Evolutionary conservation across 2,888 invertebrate species (phyloP).

Genomic region (Phorcus lineatus): DNA sequence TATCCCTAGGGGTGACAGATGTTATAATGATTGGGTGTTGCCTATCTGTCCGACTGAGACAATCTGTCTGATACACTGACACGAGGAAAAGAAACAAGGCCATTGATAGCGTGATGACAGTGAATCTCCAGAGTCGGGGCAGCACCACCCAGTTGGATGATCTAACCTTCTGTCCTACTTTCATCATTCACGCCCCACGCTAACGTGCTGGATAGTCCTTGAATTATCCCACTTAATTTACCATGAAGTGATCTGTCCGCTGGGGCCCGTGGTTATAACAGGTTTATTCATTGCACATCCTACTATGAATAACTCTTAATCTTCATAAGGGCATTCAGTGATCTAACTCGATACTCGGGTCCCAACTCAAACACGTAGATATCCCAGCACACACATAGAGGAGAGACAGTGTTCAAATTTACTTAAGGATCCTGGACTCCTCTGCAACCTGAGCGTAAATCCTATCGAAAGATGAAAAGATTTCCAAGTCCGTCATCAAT

Average conservation of each 20-base stretch:
- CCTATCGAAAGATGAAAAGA: neutral
- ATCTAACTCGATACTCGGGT: neutral
- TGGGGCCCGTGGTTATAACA: neutral
- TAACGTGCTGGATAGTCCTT: neutral
- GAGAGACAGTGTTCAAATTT: neutral
- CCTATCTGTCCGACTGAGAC: neutral
- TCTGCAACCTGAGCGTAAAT: neutral
- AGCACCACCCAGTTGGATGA: neutral
- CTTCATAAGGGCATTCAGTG: neutral
- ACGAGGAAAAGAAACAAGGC: neutral
- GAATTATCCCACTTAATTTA: neutral
- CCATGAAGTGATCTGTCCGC: neutral
- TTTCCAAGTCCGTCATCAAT: no score
- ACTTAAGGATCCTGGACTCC: neutral
- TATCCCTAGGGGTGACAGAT: neutral
- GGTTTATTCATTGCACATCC: neutral
- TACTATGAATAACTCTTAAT: conserved; percentile 5
- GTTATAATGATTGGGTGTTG: neutral
- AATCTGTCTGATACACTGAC: conserved; percentile 14
- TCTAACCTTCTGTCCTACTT: neutral
- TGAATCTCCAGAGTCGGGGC: neutral
- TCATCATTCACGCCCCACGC: neutral
- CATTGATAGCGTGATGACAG: neutral
- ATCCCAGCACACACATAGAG: neutral
- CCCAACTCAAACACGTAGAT: neutral